Evolutionary conservation across 2,888 invertebrate genomes (phyloP).

Genomic region (Anaspis maculata): DNA sequence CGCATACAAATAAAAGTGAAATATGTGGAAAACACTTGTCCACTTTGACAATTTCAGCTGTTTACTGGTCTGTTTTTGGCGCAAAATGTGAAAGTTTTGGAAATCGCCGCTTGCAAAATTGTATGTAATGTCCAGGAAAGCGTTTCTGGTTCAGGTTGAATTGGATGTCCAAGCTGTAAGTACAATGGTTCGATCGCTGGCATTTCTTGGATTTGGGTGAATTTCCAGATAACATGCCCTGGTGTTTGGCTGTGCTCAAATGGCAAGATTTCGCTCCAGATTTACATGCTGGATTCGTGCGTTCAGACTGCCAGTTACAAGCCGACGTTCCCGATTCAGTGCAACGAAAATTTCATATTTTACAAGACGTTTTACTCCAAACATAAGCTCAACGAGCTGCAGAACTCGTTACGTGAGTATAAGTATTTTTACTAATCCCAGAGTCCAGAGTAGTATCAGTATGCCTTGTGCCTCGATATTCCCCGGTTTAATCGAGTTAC

Average conservation of each 20-base stretch:
- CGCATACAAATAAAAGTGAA: too few species aligned
- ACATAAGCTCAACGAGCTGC: slow-evolving; percentile 42
- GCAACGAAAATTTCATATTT: slow-evolving; percentile 65
- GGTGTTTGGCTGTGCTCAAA: slow-evolving; percentile 78
- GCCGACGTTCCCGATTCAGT: slow-evolving; percentile 64
- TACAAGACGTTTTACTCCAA: slow-evolving; percentile 48
- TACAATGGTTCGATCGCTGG: too few species aligned
- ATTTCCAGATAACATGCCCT: slow-evolving; percentile 64
- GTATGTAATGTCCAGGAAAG: slow-evolving; percentile 45
- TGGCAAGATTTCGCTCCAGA: slow-evolving; percentile 64
- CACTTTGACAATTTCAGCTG: too few species aligned
- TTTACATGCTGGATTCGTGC: slow-evolving; percentile 60
- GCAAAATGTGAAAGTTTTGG: too few species aligned
- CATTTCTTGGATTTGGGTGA: slow-evolving; percentile 3
- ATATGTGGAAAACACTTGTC: too few species aligned
- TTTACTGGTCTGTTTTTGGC: too few species aligned
- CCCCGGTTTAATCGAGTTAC: too few species aligned
- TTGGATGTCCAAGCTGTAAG: slow-evolving; percentile 49
- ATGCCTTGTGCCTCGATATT: too few species aligned
- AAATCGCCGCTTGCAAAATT: too few species aligned
- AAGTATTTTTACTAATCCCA: not conserved
- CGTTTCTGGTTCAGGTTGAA: slow-evolving; percentile 51
- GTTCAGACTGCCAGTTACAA: slow-evolving; percentile 57
- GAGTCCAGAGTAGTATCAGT: too few species aligned
- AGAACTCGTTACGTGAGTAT: slow-evolving; percentile 38